Evolutionary conservation across 2,888 invertebrate species (phyloP), one percentile per base, ranked within the genome.

Genomic region (Watsonalla binaria): DNA sequence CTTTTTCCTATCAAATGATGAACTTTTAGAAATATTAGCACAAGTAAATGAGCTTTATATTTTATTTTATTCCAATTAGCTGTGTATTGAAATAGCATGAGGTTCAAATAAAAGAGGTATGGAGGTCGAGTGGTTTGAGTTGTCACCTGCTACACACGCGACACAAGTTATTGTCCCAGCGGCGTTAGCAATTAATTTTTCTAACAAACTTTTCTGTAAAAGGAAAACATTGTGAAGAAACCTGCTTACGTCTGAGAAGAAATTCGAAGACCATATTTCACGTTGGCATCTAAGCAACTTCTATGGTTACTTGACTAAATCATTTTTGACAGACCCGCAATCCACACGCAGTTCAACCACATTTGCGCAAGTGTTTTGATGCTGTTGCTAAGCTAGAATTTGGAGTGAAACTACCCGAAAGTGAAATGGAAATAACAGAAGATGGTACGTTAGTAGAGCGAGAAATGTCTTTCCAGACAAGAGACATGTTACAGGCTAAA

Each of bases 1-100:
- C 82, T 97, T 97, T 81, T 97, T 97, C 78, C 84, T 97, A 55
- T 97, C 97, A 0, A 97, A 97, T 74, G 97, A 97, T 68, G 97
- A 97, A 74, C 86, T 97, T 13, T 86, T 97, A 60, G 97, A 97
- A 81, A 98, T 98, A 65, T 87, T 98, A 56, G 97, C 97, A 0
- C 97, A 98, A 92, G 94, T 94, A 81, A 49, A 37, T 6, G 6
- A 52, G 0, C 5, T 15, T 48, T 37, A 45, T 39, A 35, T 24
- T 39, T 8, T 35, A 1, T 24, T 24, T 24, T 24, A 24, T 2
- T 24, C 24, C 2, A 2, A 24, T 24, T 24, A 24, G 24, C 4
- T 24, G 24, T 24, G 24, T 24, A 24, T 24, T 24, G 24, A 24
- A n/a, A 24, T 24, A 24, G 4, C 1, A 2, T 24, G 24, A 4